Evolutionary conservation across 2,888 invertebrate genomes (phyloP).

Genomic region (Artemia sinica): DNA sequence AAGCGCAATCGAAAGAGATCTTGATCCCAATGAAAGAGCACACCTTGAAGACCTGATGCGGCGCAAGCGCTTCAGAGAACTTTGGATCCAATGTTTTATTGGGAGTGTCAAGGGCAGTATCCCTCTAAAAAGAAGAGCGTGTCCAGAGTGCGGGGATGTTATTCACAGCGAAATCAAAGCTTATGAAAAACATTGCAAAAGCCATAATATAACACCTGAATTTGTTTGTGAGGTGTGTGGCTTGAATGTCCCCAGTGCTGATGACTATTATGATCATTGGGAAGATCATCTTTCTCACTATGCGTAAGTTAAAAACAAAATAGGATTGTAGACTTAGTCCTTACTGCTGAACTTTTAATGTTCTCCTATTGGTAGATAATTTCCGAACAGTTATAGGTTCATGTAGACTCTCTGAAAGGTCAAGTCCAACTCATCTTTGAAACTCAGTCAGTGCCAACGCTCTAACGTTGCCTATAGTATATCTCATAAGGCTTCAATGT

Average conservation of each 20-base stretch:
- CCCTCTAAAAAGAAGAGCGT: neutral
- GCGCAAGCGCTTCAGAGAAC: slow-evolving; percentile 5
- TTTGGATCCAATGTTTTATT: neutral
- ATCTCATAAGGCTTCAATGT: no score
- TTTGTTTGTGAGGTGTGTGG: slow-evolving; percentile 9
- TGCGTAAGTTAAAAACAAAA: neutral
- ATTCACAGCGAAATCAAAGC: neutral
- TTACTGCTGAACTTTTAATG: no score
- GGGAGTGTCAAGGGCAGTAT: neutral
- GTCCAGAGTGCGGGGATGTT: neutral
- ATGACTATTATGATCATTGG: slow-evolving; percentile 12
- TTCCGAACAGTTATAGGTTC: no score
- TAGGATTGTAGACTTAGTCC: no score
- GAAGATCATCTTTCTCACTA: slow-evolving; percentile 11
- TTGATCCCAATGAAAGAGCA: neutral
- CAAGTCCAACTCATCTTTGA: no score
- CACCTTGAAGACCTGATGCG: neutral
- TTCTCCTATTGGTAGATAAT: no score
- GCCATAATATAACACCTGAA: neutral
- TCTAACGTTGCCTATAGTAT: no score
- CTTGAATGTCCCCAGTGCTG: neutral
- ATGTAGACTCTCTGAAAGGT: no score
- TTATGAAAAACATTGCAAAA: neutral
- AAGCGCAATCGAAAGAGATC: neutral
- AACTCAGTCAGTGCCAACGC: no score